Base-by-base conservation (phyloP, 2,113 vertebrate genomes). In the Oreotrochilus melanogaster region DNA sequence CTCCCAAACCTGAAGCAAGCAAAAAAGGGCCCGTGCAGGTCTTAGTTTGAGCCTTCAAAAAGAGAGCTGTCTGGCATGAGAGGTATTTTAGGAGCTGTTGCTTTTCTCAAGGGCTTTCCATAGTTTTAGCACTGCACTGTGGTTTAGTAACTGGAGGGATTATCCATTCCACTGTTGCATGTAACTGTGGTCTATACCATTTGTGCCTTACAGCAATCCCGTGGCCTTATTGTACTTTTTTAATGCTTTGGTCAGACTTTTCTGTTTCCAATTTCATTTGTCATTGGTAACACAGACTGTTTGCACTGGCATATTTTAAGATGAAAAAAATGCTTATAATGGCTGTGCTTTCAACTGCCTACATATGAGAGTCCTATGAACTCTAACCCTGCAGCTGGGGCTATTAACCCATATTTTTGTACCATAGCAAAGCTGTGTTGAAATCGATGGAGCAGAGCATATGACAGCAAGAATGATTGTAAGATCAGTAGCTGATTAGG, bases 401-500 rank as follows among this genome's bases (percentile, higher is more conserved):
- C 37, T 89, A 79, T 88, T 94, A 95, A 86, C 93, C 72, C 90
- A 37, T 75, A 30, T 50, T 92, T 93, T 87, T 76, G 67, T 53
- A 73, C 45, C 80, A 82, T 61, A 62, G 67, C 47, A 95, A 89
- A 91, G 48, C 60, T 86, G 53, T 42, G 33, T 31, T 89, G 89
- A 73, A 95, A 89, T 93, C 93, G 90, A 43, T 80, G 67, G 71
- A 88, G 88, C 71, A 93, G 42, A 91, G 61, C 48, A 78, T 2
- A 0, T 88, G 88, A 88, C 85, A 92, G 74, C 37, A 80, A 80
- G 85, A 88, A 89, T 73, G 51, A 89, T 88, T 95, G 64, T 66
- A 80, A 92, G 78, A 96, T 90, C 88, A 95, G 93, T 79, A 53
- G 60, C 85, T 82, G 95, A 90, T 93, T 95, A 97, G 67, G 93